Conservation (phyloP, 1,140 invertebrate genomes). For the Elysia chlorotica region DNA sequence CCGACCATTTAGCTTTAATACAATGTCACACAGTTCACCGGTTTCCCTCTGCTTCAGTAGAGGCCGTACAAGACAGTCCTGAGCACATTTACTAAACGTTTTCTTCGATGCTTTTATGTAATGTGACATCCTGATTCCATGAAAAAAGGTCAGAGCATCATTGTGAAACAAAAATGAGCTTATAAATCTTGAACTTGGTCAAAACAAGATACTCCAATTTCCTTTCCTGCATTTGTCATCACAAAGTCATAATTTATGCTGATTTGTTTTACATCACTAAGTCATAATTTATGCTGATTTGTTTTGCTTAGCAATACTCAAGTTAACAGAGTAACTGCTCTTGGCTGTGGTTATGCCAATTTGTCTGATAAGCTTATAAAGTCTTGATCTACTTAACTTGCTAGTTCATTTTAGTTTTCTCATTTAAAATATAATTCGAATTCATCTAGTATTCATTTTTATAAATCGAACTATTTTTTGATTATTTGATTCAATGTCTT, state of each 20-base stretch:
- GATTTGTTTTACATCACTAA: neutral
- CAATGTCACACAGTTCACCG: constrained; percentile 58
- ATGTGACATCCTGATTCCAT: constrained; percentile 53
- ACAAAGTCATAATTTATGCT: neutral
- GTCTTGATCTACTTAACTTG: no score
- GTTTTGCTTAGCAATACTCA: constrained; percentile 13
- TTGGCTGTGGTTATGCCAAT: neutral
- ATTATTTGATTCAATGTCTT: no score
- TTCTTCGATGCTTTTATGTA: constrained; percentile 53
- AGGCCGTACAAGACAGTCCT: constrained; percentile 51
- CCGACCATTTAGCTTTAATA: constrained; percentile 44
- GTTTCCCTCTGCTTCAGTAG: constrained; percentile 50
- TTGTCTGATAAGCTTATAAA: no score
- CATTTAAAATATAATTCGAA: no score
- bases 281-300: constrained; percentile 25
- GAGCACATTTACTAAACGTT: constrained; percentile 46
- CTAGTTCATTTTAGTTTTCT: no score
- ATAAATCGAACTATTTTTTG: no score
- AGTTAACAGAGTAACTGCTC: neutral
- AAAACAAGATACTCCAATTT: no score
- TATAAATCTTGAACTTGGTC: no score
- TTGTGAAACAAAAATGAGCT: no score
- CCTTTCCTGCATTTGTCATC: neutral
- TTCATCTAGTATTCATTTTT: no score
- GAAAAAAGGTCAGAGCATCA: no score